These are phyloP conservation scores for Sussaba pulchella DNA, from an alignment of 2,888 invertebrate species.

Conservation along the genomic window DNA sequence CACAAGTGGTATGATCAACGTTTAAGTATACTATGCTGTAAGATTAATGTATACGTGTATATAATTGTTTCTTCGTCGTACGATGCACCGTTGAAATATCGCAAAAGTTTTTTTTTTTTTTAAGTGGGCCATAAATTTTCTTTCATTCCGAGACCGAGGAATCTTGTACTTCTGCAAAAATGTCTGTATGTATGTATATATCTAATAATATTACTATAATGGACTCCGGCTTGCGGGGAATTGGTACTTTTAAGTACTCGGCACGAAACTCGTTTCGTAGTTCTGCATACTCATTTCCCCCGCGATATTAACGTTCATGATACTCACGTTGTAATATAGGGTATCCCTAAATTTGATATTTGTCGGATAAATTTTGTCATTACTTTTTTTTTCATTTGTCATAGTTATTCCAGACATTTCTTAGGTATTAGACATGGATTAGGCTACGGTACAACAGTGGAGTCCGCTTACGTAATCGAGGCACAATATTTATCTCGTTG, in stretches of 20 bases:
- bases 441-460: constrained; percentile 14
- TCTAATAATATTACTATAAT: constrained; percentile 22
- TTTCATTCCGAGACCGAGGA: background rate
- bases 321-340: constrained; percentile 34
- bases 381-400: background rate
- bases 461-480: constrained; percentile 35
- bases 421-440: constrained; percentile 5
- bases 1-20: constrained; percentile 61
- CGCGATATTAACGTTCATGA: constrained; percentile 17
- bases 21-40: background rate
- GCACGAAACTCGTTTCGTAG: constrained; percentile 20
- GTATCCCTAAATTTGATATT: constrained; percentile 4
- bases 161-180: constrained; percentile 5
- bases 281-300: constrained; percentile 6
- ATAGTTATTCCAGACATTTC: background rate
- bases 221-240: constrained; percentile 13
- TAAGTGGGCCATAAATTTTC: constrained; percentile 11
- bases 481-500: constrained; percentile 25
- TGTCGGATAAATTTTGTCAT: constrained; percentile 9
- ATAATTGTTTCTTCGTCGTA: constrained; percentile 45
- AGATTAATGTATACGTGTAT: constrained; percentile 19
- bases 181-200: constrained; percentile 9
- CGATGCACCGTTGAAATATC: constrained; percentile 41
- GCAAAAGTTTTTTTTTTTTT: constrained; percentile 34
- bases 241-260: constrained; percentile 36